Base-by-base conservation (phyloP, 2,888 invertebrate species). In the Alloscopus bannaensis region DNA sequence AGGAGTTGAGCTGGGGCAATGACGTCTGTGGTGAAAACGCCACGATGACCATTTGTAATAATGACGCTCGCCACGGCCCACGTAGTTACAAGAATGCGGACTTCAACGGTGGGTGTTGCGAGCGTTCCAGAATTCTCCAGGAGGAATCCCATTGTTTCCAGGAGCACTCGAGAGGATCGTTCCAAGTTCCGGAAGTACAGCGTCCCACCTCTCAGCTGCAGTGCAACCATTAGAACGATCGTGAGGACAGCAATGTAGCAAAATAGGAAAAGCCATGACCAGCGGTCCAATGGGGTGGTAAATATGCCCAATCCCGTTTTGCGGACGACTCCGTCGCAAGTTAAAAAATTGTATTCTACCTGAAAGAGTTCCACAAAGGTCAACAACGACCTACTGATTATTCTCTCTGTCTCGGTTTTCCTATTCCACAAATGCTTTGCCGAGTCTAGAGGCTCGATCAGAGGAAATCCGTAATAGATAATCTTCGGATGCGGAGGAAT, bases 261-360 rank as follows among this genome's bases (percentile, higher is more conserved):
- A 11, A 55, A 2, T 4, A 24, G 24, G 3, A 55, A 26, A 2
- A 2, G 1, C 55, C 55, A 55, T 3, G 24, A 11, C 28, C 13
- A 26, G 22, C 1, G 24, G 26, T 55, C 55, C 24, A 55, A 3
- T 26, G 55, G 55, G 13, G 16, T 55, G 2, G 28, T 16, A 11
- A 55, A 55, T 26, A 55, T 26, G 8, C 16, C 13, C 8, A 55
- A 24, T 3, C 26, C 28, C 6, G n/a, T 11, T 55, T 55, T 11
- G 3, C 13, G 28, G 16, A 28, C 24, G 2, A 55, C 55, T 2
- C 28, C 26, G 28, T 55, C 55, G 16, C 55, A 55, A 55, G 55
- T 55, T 2, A 55, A 24, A 13, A 55, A 55, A 26, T 55, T 55
- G 55, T 55, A 55, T 8, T n/a, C n/a, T n/a, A n/a, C n/a, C n/a